Base-by-base conservation (phyloP, 2,797 vertebrate genomes). In the Phylloscopus collybita region DNA sequence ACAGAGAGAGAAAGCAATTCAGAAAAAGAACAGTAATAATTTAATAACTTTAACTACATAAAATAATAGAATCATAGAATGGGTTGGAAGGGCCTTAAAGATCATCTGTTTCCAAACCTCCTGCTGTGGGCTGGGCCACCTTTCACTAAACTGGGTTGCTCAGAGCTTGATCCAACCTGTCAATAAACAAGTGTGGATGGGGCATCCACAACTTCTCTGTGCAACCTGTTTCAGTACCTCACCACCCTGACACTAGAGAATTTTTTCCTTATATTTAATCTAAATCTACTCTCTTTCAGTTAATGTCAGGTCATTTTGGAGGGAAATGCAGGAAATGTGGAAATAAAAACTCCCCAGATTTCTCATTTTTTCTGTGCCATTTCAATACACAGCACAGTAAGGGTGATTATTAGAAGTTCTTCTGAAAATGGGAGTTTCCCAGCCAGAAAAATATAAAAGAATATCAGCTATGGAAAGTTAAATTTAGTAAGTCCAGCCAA, bases 351-450 rank as follows among this genome's bases (percentile, higher is more conserved):
- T 71, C 16, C 34, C 3, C 16, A 40, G 30, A 34, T 18, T 70
- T 80, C 36, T 86, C n/a, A 5, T 70, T 38, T 70, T 82, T 69
- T 18, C 40, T 88, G 47, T 8, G 11, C 17, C 10, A 27, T 90
- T 95, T 88, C 59, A 92, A 61, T 65, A 69, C 20, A 75, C 12
- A 79, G 54, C 42, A 50, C 40, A 67, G 61, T 67, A 86, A 88
- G 59, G 29, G 13, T 79, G 59, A 92, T 94, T 86, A 81, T 38
- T 47, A 50, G 79, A 88, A 88, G 34, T 65, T 88, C 59, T 93
- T 85, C 73, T 86, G 42, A 61, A 94, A 84, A 38, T 50, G 11
- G 42, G 93, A 94, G 86, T 84, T 92, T 88, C 54, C 66, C 29
- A 88, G 11, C 2, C n/a, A 86, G 70, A 86, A 94, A 90, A 94